Conservation (phyloP, 2,797 vertebrate species). For the Eleutherodactylus coqui region DNA sequence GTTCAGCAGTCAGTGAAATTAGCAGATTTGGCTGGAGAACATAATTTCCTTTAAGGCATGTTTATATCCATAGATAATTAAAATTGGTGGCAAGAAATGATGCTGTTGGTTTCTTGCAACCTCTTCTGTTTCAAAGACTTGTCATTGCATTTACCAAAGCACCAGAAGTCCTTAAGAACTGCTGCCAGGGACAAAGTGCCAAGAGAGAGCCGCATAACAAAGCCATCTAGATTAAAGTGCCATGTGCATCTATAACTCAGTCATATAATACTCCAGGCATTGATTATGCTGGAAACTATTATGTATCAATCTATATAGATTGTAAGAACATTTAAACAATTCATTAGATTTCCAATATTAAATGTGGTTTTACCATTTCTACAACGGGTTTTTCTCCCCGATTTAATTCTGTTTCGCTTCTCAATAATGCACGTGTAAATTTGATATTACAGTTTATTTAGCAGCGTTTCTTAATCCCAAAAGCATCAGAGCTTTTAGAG, state of each 20-base stretch:
- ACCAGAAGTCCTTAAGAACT: not conserved
- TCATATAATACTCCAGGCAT: conserved; percentile 28
- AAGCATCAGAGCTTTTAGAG: conserved; percentile 11
- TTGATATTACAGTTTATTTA: conserved; percentile 17
- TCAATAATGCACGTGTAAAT: conserved; percentile 29
- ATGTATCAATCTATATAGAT: conserved; percentile 53
- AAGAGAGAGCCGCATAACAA: not conserved
- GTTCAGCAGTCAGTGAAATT: not conserved
- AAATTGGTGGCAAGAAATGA: not conserved
- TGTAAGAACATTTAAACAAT: conserved; percentile 46
- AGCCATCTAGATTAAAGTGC: conserved; percentile 41
- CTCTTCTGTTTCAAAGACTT: not conserved
- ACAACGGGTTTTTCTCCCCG: not conserved
- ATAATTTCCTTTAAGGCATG: not conserved
- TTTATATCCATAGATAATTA: not conserved
- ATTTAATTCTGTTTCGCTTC: conserved; percentile 27
- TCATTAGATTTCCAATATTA: conserved; percentile 25
- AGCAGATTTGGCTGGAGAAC: not conserved
- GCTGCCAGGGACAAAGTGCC: conserved; percentile 13
- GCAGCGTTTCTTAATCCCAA: conserved; percentile 1
- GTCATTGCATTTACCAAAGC: not conserved
- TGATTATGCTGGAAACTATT: conserved; percentile 49
- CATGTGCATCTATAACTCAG: conserved; percentile 41
- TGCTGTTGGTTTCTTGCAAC: not conserved
- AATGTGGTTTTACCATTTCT: conserved; percentile 4